Evolutionary conservation across 1,140 invertebrate genomes (phyloP).

Genomic region (Drosophila azteca): DNA sequence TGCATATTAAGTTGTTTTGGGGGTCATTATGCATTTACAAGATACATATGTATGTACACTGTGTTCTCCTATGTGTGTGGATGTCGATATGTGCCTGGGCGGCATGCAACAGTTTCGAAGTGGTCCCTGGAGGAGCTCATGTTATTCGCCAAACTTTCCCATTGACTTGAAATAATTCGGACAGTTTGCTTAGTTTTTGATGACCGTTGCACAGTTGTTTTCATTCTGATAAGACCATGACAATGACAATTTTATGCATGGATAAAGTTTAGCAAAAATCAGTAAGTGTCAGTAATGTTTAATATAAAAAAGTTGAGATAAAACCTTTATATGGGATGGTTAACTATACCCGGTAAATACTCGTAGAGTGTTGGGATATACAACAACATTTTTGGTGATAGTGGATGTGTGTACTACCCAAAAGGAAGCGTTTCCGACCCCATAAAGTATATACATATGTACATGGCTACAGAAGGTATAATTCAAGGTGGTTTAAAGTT

Average conservation of each 20-base stretch:
- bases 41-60: not conserved
- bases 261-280: no score
- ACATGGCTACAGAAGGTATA: no score
- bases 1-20: slow-evolving; percentile 37
- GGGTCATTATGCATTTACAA: slow-evolving; percentile 10
- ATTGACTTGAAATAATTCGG: not conserved
- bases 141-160: not conserved
- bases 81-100: not conserved
- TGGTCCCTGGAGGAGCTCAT: not conserved
- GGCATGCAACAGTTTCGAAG: slow-evolving; percentile 4
- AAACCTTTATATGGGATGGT: no score
- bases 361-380: no score
- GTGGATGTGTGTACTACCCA: no score
- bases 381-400: no score
- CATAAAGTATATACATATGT: no score
- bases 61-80: not conserved
- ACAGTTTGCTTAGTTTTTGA: slow-evolving; percentile 18
- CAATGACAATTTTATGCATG: not conserved
- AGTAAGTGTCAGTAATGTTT: no score
- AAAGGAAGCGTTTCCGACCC: no score
- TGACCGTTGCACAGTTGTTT: slow-evolving; percentile 4
- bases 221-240: slow-evolving; percentile 1
- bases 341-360: no score
- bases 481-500: no score
- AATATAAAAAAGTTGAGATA: no score